Evolutionary conservation across 2,113 vertebrate genomes (phyloP).

Genomic region (Ciconia stormi): DNA sequence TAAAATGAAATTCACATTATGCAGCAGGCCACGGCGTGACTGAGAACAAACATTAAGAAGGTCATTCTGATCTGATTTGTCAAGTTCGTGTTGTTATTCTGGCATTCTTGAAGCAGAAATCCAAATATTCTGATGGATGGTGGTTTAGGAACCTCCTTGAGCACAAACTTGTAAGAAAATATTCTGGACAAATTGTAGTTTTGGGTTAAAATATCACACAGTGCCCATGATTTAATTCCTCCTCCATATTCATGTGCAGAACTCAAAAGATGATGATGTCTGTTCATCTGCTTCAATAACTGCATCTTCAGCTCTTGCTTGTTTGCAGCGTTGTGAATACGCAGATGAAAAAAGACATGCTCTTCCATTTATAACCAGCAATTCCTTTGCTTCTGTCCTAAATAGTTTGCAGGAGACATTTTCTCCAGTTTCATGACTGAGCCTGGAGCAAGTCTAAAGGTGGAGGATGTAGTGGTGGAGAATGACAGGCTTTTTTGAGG

Average conservation of each 20-base stretch:
- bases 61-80: neutral
- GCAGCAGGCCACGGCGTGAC: neutral
- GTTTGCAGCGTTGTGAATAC: neutral
- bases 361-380: conserved; percentile 14
- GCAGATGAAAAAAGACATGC: neutral
- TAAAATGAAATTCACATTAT: neutral
- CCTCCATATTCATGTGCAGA: conserved; percentile 41
- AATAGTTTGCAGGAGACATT: neutral
- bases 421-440: neutral
- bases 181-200: neutral
- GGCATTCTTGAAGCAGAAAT: neutral
- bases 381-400: neutral
- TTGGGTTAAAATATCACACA: neutral
- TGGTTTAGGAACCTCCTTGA: neutral
- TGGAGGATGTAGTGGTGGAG: neutral
- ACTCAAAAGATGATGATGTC: neutral
- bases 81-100: neutral
- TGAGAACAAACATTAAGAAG: neutral
- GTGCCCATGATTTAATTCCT: conserved; percentile 2
- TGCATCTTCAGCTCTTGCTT: conserved; percentile 7
- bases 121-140: neutral
- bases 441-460: neutral
- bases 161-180: neutral
- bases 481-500: neutral
- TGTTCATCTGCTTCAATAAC: conserved; percentile 19